phyloP scores from a whole-genome alignment of 2,888 invertebrate genomes.

The Podabrus alpinus region DNA sequence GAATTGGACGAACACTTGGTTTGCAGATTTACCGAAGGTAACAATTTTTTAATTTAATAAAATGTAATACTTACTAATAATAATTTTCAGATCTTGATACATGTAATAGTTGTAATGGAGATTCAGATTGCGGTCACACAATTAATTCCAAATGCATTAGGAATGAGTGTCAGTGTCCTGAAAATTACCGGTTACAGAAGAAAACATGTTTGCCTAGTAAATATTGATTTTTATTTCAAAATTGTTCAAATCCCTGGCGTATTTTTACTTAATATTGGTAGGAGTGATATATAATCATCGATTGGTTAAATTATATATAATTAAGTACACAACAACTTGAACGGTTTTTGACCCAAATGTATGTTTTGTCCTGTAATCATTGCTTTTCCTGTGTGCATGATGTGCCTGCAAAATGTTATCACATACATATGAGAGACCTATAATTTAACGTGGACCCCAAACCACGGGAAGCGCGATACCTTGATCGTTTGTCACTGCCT shows the following conservation, averaged over 20 bases:
- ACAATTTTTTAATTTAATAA: neutral
- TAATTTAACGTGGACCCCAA: too few species aligned
- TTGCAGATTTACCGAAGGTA: slow-evolving; percentile 9
- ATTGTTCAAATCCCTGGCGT: neutral
- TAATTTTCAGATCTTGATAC: neutral
- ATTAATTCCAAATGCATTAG: slow-evolving; percentile 13
- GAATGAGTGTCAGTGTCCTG: slow-evolving; percentile 7
- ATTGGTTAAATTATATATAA: neutral
- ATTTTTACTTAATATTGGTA: too few species aligned
- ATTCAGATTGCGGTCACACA: slow-evolving; percentile 5
- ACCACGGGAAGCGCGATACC: too few species aligned
- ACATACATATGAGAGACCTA: too few species aligned
- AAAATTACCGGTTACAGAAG: slow-evolving; percentile 1
- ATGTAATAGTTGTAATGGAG: neutral
- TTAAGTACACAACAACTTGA: too few species aligned
- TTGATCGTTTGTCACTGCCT: too few species aligned
- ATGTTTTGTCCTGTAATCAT: too few species aligned
- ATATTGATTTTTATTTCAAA: neutral
- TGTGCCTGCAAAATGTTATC: too few species aligned
- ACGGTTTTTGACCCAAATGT: too few species aligned
- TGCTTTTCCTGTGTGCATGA: too few species aligned
- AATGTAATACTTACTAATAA: neutral
- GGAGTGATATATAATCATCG: neutral
- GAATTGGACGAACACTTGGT: slow-evolving; percentile 10
- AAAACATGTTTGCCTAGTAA: slow-evolving; percentile 18